Base-by-base conservation (phyloP, 1,140 invertebrate genomes). In the Diachasmimorpha longicaudata region DNA sequence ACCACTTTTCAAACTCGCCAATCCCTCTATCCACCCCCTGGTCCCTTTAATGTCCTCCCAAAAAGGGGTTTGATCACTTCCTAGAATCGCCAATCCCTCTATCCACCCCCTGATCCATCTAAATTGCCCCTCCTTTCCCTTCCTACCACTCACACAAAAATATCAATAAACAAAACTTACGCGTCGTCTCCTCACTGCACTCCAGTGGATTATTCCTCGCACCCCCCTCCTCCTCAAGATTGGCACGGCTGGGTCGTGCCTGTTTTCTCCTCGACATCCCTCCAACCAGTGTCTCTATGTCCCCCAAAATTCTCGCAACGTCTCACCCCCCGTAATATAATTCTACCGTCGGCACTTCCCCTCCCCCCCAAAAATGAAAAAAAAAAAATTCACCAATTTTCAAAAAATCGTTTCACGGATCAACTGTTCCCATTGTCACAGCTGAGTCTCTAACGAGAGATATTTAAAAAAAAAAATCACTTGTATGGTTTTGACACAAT, bases 191-290 rank as follows among this genome's bases (percentile, higher is more conserved):
- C 78, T 83, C 81, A 63, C 78, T 78, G 81, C 77, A 75, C 78
- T 82, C 78, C 72, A 86, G 72, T 70, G 85, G 82, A 78, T 84
- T 84, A 85, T 85, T 84, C 80, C 83, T 80, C 77, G 85, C 80
- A 52, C 82, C 80, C 78, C 82, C 85, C 81, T 89, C 87, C 84
- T 89, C 88, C 84, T 89, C 87, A 78, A 88, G 86, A 79, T 86
- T 86, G 80, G 88, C 88, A 85, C 88, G 88, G 84, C 87, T 89
- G 70, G 88, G 88, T 82, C 88, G 86, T 75, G 88, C 88, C 79
- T 89, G 88, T 86, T 89, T 89, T 85, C 88, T 84, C 85, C 88
- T 84, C 84, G 88, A 89, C 88, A 89, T 89, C 76, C 84, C 87
- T 86, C 72, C 81, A 52, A 76, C 77, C 13, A 52, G 79, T 82